These are phyloP conservation scores for Antrozous pallidus DNA, from an alignment of 2,797 vertebrate genomes.

Conservation along the genomic window DNA sequence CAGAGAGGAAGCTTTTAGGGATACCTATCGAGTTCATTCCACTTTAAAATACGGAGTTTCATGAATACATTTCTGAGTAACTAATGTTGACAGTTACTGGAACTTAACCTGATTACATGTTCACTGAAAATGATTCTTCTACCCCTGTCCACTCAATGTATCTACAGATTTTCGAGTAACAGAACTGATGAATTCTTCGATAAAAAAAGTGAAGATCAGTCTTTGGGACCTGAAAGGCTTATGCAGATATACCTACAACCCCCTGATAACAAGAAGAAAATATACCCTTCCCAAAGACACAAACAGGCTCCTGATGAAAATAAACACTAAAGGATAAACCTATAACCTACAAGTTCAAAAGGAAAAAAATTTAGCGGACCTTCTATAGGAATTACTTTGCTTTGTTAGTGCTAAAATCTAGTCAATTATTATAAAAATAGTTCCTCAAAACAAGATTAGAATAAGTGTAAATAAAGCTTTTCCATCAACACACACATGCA, in stretches of 20 bases:
- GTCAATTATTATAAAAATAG: not conserved
- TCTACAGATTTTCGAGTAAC: not conserved
- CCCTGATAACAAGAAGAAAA: not conserved
- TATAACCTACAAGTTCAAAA: not conserved
- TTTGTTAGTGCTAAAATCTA: not conserved
- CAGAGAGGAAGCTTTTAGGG: conserved; percentile 54
- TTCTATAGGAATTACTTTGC: conserved; percentile 9
- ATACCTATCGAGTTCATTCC: conserved; percentile 45
- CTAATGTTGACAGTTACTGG: conserved; percentile 49
- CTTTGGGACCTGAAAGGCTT: not conserved
- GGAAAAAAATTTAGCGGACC: not conserved
- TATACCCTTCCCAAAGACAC: not conserved
- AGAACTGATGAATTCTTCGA: conserved; percentile 14
- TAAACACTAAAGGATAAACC: not conserved
- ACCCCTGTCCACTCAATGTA: not conserved
- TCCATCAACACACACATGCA: not conserved
- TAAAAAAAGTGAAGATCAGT: not conserved
- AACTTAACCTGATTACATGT: conserved; percentile 44
- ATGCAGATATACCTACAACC: not conserved
- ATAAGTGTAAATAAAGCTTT: not conserved
- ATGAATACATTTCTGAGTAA: conserved; percentile 60
- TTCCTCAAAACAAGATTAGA: not conserved
- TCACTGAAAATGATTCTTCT: conserved; percentile 59
- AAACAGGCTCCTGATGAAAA: not conserved
- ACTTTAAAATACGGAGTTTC: conserved; percentile 56